phyloP scores from a whole-genome alignment of 2,888 invertebrate genomes.

The Agriopis aurantiaria region DNA sequence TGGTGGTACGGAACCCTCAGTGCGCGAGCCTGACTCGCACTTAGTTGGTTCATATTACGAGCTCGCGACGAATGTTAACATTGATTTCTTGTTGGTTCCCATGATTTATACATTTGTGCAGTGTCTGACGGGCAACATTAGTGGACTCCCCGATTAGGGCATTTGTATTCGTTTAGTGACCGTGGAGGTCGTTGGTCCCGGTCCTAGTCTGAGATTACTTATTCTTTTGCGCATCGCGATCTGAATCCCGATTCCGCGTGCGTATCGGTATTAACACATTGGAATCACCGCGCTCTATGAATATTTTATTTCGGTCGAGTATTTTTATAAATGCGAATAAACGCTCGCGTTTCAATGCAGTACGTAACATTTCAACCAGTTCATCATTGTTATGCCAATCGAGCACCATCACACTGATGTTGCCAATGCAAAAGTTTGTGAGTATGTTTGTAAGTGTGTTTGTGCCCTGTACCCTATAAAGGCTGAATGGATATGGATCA shows the following conservation, averaged over 20 bases:
- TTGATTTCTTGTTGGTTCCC: constrained; percentile 55
- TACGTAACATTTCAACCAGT: constrained; percentile 3
- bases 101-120: constrained; percentile 63
- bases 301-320: constrained; percentile 54
- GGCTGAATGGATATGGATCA: too few species aligned
- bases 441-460: too few species aligned
- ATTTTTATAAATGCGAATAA: constrained; percentile 21
- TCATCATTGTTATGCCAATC: background rate
- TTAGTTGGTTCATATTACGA: constrained; percentile 45
- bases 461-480: too few species aligned
- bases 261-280: constrained; percentile 78
- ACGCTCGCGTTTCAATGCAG: background rate
- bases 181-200: constrained; percentile 84
- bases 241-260: constrained; percentile 69
- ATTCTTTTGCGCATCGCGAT: constrained; percentile 73
- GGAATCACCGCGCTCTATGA: constrained; percentile 64
- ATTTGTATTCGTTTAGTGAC: constrained; percentile 80
- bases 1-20: too few species aligned
- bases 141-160: constrained; percentile 62
- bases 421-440: too few species aligned
- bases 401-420: background rate
- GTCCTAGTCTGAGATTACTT: constrained; percentile 72
- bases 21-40: too few species aligned
- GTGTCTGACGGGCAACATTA: constrained; percentile 59
- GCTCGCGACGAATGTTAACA: constrained; percentile 56